phyloP scores from a whole-genome alignment of 2,797 vertebrate genomes.

The Eidolon dupreanum region DNA sequence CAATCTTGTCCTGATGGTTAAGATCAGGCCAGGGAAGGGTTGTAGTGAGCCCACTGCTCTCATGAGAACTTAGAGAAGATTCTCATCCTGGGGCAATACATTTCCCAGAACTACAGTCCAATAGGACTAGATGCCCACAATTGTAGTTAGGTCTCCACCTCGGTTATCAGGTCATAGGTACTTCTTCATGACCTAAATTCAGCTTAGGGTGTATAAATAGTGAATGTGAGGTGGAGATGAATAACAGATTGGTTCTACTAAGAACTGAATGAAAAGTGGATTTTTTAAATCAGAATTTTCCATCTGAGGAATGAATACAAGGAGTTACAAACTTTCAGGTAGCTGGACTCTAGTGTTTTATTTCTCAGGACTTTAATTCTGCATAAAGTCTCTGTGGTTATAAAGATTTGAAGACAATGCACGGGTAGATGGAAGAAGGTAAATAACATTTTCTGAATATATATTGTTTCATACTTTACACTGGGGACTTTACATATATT shows the following conservation, averaged over 20 bases:
- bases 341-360: neutral
- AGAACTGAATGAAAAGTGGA: neutral
- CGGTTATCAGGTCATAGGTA: neutral
- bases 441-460: neutral
- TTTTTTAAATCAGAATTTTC: neutral
- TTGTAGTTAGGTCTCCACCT: neutral
- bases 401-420: conserved; percentile 16
- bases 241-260: neutral
- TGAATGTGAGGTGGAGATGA: neutral
- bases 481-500: neutral
- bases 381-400: neutral
- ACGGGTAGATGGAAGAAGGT: neutral
- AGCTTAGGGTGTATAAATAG: neutral
- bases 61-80: neutral
- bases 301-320: neutral
- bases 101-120: neutral
- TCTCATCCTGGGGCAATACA: neutral
- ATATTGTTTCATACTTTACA: neutral
- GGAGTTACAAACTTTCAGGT: neutral
- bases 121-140: neutral
- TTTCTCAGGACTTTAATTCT: neutral
- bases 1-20: neutral
- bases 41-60: neutral
- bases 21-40: neutral
- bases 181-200: neutral